Percentiles rank a stretch among this genome's conserved stretches.
phyloP scores from a whole-genome alignment of 2,797 vertebrate genomes.

The Notoglanidium macrostoma region DNA sequence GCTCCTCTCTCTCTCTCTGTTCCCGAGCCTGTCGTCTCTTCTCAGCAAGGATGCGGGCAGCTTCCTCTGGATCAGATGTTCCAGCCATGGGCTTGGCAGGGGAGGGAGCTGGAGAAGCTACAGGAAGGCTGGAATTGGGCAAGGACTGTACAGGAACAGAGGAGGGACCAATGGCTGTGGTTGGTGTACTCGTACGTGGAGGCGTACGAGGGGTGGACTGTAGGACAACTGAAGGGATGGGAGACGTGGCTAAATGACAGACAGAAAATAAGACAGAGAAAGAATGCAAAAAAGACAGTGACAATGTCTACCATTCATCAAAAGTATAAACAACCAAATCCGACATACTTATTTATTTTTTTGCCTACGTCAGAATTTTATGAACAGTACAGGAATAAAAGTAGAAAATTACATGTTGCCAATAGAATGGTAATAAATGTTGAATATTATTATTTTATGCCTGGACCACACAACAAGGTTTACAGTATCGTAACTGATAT shows the following conservation, averaged over 20 bases:
- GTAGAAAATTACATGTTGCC: too few relatives aligned
- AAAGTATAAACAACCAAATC: background rate
- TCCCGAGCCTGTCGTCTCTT: slow-evolving; percentile 90
- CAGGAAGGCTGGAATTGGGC: slow-evolving; percentile 43
- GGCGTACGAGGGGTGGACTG: slow-evolving; percentile 58
- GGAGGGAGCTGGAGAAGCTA: slow-evolving; percentile 64
- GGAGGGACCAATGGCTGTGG: slow-evolving; percentile 47
- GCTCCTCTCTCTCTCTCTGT: slow-evolving; percentile 89
- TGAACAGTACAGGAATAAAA: background rate
- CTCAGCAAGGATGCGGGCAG: slow-evolving; percentile 86
- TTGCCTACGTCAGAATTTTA: background rate
- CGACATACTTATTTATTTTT: background rate
- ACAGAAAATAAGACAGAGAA: background rate
- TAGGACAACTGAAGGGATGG: slow-evolving; percentile 60
- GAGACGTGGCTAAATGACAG: slow-evolving; percentile 61
- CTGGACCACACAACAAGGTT: background rate
- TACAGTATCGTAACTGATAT: background rate
- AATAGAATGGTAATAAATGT: background rate
- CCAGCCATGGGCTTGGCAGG: slow-evolving; percentile 86
- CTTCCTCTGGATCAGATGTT: slow-evolving; percentile 89
- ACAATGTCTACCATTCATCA: background rate
- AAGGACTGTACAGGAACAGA: slow-evolving; percentile 57
- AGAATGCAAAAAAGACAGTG: background rate
- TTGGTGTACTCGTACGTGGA: slow-evolving; percentile 33
- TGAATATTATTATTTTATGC: background rate